A percentile compares a stretch with the other conserved stretches of the same genome.
These are phyloP conservation scores for Lingula anatina DNA, from an alignment of 2,888 invertebrate species.

Conservation along the genomic window DNA sequence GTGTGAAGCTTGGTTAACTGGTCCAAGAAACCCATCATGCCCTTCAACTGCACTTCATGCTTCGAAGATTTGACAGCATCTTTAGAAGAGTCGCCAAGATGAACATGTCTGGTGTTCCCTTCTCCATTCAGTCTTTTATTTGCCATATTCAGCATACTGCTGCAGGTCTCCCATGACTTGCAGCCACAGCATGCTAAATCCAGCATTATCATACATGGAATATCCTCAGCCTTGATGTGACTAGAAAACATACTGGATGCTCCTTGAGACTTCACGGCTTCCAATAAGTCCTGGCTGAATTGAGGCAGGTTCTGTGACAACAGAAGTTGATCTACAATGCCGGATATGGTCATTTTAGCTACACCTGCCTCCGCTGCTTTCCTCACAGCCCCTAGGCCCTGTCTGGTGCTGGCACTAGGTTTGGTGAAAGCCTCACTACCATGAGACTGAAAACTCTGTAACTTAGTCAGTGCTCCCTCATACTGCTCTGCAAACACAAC, in stretches of 20 bases:
- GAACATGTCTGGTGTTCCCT: neutral
- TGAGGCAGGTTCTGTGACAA: constrained; percentile 18
- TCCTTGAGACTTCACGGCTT: too few species aligned
- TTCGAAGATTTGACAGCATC: neutral
- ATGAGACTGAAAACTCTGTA: constrained; percentile 8
- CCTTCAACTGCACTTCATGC: neutral
- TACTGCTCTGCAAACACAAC: constrained; percentile 13
- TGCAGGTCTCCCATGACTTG: constrained; percentile 32
- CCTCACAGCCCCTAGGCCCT: constrained; percentile 31
- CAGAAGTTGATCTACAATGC: constrained; percentile 36
- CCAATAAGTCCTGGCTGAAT: too few species aligned
- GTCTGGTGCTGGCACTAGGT: constrained; percentile 18
- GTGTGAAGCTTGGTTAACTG: neutral
- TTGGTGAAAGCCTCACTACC: constrained; percentile 1
- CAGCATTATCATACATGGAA: constrained; percentile 29
- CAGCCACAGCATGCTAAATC: constrained; percentile 38
- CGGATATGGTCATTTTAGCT: constrained; percentile 32
- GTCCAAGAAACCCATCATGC: neutral
- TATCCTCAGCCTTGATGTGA: constrained; percentile 20
- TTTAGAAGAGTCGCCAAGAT: neutral
- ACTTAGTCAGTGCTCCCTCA: constrained; percentile 7
- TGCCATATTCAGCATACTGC: constrained; percentile 31
- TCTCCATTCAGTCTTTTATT: too few species aligned
- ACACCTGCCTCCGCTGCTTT: too few species aligned
- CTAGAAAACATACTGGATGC: too few species aligned